phyloP scores from a whole-genome alignment of 1,140 invertebrate genomes.

The Halictus rubicundus region DNA sequence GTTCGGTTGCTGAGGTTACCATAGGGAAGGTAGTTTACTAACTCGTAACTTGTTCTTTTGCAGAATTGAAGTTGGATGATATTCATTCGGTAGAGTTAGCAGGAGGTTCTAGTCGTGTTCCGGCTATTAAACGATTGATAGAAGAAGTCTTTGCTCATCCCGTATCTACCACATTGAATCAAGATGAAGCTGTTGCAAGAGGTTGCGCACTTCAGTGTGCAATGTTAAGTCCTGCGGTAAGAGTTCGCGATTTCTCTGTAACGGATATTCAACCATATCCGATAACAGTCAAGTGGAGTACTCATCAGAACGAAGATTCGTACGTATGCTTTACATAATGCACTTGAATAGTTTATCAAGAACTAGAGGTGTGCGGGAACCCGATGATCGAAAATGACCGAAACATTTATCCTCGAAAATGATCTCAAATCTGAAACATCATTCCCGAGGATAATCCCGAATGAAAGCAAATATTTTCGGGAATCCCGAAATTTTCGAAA shows the following conservation, averaged over 20 bases:
- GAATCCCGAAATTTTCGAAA: no score
- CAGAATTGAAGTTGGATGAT: conserved; percentile 90
- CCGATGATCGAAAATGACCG: no score
- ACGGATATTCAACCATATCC: conserved; percentile 96
- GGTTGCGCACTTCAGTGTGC: conserved; percentile 98
- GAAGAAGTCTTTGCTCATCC: conserved; percentile 92
- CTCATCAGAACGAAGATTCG: conserved; percentile 86
- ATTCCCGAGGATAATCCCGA: no score
- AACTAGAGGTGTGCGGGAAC: no score
- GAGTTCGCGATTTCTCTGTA: conserved; percentile 96
- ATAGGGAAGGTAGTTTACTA: background rate
- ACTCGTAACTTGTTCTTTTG: conserved; percentile 58
- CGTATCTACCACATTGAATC: conserved; percentile 97
- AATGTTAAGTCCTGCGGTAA: conserved; percentile 97
- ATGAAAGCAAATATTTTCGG: no score
- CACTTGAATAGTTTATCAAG: no score
- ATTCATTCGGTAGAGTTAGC: conserved; percentile 97
- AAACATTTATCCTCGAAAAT: no score
- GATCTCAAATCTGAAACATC: no score
- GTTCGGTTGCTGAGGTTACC: no score
- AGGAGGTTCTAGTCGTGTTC: conserved; percentile 96
- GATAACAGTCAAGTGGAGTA: conserved; percentile 93
- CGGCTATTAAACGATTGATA: conserved; percentile 93
- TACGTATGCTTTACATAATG: conserved; percentile 62
- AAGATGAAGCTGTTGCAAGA: conserved; percentile 97